Conservation (phyloP, 1,140 invertebrate genomes). For the Liolophura sinensis region DNA sequence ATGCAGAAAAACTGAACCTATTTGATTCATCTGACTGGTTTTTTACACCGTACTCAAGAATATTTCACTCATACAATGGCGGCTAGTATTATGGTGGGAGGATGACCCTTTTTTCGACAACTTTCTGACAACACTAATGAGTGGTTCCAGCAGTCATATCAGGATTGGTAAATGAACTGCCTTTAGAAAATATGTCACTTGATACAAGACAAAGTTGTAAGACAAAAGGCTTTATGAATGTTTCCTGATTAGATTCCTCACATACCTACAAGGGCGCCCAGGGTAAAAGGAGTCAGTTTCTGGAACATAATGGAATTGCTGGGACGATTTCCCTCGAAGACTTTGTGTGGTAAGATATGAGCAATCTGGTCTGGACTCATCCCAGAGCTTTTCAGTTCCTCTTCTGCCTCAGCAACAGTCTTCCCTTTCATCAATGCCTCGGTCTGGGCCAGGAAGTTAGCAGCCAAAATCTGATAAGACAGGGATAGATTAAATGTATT, state of each 20-base stretch:
- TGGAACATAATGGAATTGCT: constrained; percentile 97
- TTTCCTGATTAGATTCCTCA: constrained; percentile 19
- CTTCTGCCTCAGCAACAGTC: constrained; percentile 40
- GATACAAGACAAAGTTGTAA: neutral
- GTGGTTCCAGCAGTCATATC: too few species aligned
- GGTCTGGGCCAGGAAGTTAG: constrained; percentile 98
- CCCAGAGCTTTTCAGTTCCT: constrained; percentile 51
- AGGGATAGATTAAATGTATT: too few species aligned
- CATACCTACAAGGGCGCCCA: constrained; percentile 94
- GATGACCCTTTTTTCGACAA: too few species aligned
- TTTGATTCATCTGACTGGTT: too few species aligned
- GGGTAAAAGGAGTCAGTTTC: constrained; percentile 89
- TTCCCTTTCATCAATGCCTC: constrained; percentile 69
- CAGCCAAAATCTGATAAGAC: constrained; percentile 78
- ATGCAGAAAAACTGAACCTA: too few species aligned
- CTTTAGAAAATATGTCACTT: neutral
- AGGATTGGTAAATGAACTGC: neutral
- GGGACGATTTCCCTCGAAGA: constrained; percentile 95
- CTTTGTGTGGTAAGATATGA: constrained; percentile 91
- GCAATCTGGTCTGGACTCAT: constrained; percentile 63
- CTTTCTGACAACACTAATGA: too few species aligned
- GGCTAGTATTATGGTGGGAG: too few species aligned
- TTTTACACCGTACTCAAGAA: too few species aligned
- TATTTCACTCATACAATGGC: too few species aligned
- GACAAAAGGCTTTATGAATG: neutral